These are phyloP conservation scores for Drosophila lacteicornis DNA, from an alignment of 1,140 invertebrate species.

Conservation along the genomic window DNA sequence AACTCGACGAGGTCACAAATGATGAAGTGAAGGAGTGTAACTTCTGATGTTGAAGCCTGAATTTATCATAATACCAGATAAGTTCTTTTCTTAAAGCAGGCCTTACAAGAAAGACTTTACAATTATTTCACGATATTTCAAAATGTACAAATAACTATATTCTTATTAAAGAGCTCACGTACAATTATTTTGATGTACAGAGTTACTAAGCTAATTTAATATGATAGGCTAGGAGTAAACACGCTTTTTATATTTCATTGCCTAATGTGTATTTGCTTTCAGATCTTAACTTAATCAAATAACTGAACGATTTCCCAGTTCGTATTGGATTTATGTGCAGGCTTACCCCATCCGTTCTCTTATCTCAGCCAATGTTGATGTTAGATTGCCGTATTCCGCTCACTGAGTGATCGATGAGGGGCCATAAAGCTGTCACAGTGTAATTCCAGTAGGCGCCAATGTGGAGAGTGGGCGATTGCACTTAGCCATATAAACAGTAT, in stretches of 20 bases:
- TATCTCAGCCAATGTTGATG: constrained; percentile 48
- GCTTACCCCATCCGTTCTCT: constrained; percentile 3
- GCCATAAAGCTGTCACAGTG: constrained; percentile 67
- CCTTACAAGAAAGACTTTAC: no score
- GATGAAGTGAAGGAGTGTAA: background rate
- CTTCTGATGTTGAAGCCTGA: background rate
- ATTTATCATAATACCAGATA: no score
- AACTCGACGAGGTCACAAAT: constrained; percentile 34
- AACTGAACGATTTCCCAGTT: constrained; percentile 35
- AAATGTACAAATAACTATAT: no score
- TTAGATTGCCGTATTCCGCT: constrained; percentile 45
- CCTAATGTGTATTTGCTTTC: background rate
- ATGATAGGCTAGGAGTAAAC: no score
- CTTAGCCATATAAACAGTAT: constrained; percentile 12
- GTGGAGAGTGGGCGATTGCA: constrained; percentile 18
- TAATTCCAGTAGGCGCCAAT: constrained; percentile 76
- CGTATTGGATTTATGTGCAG: constrained; percentile 15
- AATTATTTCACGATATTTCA: no score
- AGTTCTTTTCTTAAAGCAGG: no score
- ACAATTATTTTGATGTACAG: no score
- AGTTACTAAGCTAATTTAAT: background rate
- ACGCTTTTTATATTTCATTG: background rate
- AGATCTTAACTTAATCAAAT: constrained; percentile 28
- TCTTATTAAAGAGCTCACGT: no score
- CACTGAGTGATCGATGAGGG: constrained; percentile 58